Conservation (phyloP, 2,888 invertebrate species). For the Carterocephalus palaemon region DNA sequence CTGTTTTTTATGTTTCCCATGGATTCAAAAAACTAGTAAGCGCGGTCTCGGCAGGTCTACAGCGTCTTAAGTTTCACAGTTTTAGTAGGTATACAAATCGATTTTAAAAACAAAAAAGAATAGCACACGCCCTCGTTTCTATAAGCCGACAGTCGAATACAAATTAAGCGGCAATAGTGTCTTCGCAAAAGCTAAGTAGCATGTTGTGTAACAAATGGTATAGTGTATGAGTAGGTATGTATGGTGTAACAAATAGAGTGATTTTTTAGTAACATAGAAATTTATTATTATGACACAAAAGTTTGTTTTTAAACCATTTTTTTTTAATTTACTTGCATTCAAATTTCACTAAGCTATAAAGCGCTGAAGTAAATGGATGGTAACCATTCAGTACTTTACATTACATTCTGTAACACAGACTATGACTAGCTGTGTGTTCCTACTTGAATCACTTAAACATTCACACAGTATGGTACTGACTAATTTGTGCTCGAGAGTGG, state of each 20-base stretch:
- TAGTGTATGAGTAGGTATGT: no score
- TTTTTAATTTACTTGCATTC: no score
- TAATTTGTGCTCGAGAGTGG: conserved; percentile 18
- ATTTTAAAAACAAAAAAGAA: conserved; percentile 70
- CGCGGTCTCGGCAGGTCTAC: no score
- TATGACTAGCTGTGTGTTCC: no score
- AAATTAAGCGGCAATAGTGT: conserved; percentile 64
- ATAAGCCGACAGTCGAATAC: conserved; percentile 63
- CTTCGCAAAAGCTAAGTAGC: conserved; percentile 15
- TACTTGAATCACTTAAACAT: conserved; percentile 13
- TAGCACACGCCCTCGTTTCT: conserved; percentile 56
- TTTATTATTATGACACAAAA: no score
- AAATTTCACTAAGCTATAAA: no score
- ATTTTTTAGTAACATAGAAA: no score
- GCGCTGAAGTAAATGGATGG: not conserved
- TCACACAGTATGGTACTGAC: conserved; percentile 13
- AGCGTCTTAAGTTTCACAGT: conserved; percentile 66
- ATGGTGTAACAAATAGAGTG: conserved; percentile 5
- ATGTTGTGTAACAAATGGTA: no score
- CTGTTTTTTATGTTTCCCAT: no score
- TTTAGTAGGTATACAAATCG: conserved; percentile 72
- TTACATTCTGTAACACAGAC: not conserved
- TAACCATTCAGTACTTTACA: no score
- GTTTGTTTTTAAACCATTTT: no score
- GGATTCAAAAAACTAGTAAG: no score